A percentile compares a stretch with the other conserved stretches of the same genome.
These are phyloP conservation scores for Diarsia mendica DNA, from an alignment of 2,888 invertebrate species.

Conservation along the genomic window DNA sequence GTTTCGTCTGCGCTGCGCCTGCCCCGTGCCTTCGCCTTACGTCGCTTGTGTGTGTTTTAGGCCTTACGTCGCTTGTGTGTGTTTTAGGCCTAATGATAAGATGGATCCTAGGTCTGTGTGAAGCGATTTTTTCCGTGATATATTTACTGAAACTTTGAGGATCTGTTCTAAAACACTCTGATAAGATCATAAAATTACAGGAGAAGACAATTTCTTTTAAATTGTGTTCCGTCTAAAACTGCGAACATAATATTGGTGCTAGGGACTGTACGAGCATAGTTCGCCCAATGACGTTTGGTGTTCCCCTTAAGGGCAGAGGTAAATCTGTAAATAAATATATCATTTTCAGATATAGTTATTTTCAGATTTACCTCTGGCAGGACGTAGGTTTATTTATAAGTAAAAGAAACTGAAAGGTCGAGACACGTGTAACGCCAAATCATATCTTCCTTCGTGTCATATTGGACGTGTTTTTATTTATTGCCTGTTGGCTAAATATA, in stretches of 20 bases:
- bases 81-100: no score
- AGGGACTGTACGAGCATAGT: not conserved
- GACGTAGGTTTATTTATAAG: slow-evolving; percentile 42
- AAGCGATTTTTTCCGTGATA: not conserved
- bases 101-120: not conserved
- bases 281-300: not conserved
- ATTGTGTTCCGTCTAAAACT: not conserved
- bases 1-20: no score
- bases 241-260: not conserved
- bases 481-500: not conserved
- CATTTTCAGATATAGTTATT: slow-evolving; percentile 21
- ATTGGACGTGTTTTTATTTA: slow-evolving; percentile 14
- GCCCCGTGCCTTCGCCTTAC: no score
- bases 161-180: not conserved
- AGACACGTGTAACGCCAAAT: slow-evolving; percentile 5
- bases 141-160: not conserved
- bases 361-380: not conserved
- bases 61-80: no score
- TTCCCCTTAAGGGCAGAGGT: slow-evolving; percentile 15
- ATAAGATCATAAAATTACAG: not conserved
- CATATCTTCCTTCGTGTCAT: slow-evolving; percentile 11
- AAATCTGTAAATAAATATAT: slow-evolving; percentile 35
- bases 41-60: no score
- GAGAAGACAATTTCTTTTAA: not conserved
- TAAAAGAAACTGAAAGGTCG: slow-evolving; percentile 36